phyloP scores from a whole-genome alignment of 2,797 vertebrate species.

The Chloroceryle amazona region DNA sequence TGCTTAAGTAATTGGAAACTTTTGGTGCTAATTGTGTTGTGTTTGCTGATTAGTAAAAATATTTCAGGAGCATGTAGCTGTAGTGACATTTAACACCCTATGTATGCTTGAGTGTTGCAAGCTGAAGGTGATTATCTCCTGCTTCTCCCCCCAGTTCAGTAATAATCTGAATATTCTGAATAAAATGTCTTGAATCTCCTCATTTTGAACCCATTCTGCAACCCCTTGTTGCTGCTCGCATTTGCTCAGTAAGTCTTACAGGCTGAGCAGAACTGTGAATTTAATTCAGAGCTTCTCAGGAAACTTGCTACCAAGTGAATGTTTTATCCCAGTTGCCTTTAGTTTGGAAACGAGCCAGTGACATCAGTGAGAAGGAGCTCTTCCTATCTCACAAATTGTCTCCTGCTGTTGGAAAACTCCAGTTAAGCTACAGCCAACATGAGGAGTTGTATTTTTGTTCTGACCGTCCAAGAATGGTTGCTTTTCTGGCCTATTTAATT shows the following conservation, averaged over 20 bases:
- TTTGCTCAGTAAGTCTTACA: background rate
- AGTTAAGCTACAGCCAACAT: background rate
- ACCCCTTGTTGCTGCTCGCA: background rate
- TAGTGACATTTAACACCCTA: background rate
- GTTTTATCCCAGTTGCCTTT: background rate
- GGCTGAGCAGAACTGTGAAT: background rate
- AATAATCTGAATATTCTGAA: background rate
- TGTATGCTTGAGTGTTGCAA: background rate
- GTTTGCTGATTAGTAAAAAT: background rate
- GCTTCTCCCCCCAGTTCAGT: accelerated
- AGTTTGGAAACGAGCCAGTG: background rate
- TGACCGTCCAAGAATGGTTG: background rate
- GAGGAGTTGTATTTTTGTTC: background rate
- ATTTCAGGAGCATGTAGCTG: background rate
- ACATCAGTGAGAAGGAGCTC: background rate
- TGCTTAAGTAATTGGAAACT: background rate
- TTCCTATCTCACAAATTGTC: background rate
- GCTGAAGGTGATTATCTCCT: background rate
- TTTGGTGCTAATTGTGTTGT: background rate
- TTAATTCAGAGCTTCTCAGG: background rate
- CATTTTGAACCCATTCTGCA: background rate
- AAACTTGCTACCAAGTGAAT: background rate
- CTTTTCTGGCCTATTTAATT: background rate
- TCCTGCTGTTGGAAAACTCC: background rate
- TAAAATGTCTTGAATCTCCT: background rate